A percentile compares a stretch with the other conserved stretches of the same genome.
These are phyloP conservation scores for Passer domesticus DNA, from an alignment of 2,113 vertebrate species.

Conservation along the genomic window DNA sequence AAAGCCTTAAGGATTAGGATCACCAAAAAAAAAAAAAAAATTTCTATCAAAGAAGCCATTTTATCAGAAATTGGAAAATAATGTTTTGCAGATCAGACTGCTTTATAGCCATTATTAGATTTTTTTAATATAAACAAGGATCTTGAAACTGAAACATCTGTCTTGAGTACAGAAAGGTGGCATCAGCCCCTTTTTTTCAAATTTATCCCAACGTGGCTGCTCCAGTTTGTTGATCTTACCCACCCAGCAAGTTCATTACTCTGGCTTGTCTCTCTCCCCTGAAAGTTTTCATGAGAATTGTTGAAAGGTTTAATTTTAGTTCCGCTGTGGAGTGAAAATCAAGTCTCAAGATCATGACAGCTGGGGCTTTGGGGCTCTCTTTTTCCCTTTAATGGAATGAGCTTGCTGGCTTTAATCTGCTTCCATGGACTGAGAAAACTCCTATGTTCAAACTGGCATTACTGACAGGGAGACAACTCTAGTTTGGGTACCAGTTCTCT, in stretches of 20 bases:
- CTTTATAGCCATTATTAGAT: neutral
- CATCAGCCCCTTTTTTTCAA: neutral
- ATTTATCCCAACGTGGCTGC: neutral
- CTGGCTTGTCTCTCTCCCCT: neutral
- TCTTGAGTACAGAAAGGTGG: neutral
- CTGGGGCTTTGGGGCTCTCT: neutral
- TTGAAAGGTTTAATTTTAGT: slow-evolving; percentile 18
- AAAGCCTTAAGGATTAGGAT: neutral
- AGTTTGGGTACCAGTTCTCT: neutral
- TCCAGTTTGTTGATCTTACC: neutral
- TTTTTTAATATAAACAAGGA: neutral
- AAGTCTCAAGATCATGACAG: neutral
- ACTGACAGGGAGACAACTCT: neutral
- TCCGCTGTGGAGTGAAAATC: slow-evolving; percentile 7
- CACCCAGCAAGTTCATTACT: neutral
- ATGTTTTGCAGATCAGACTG: neutral
- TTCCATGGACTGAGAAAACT: neutral
- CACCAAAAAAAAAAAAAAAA: no score
- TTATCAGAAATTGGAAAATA: neutral
- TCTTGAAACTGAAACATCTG: neutral
- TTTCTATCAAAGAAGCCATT: neutral
- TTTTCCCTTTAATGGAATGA: neutral
- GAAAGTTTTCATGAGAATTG: neutral
- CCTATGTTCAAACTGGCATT: neutral
- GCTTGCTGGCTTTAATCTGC: neutral